A percentile compares a stretch with the other conserved stretches of the same genome.
These are phyloP conservation scores for Acanthurus lineatus DNA, from an alignment of 2,797 vertebrate genomes.

Conservation along the genomic window DNA sequence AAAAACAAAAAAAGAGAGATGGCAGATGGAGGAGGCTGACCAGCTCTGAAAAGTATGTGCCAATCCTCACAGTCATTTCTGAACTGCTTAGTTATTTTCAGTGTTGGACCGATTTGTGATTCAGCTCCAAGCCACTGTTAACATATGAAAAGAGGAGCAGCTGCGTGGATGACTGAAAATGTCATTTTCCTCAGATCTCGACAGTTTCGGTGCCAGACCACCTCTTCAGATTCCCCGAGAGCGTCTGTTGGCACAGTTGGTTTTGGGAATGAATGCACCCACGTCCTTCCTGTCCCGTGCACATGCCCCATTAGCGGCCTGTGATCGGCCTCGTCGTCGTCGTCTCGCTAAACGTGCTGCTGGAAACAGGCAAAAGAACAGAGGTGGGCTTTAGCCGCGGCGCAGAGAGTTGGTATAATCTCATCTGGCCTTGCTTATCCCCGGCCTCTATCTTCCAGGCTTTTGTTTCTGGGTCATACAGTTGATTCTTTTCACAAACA, in stretches of 20 bases:
- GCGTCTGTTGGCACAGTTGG: constrained; percentile 28
- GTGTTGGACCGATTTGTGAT: constrained; percentile 41
- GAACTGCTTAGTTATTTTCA: constrained; percentile 33
- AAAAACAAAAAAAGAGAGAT: constrained; percentile 8
- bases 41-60: constrained; percentile 14
- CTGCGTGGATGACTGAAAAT: constrained; percentile 59
- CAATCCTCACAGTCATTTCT: constrained; percentile 18
- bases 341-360: constrained; percentile 6
- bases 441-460: constrained; percentile 34
- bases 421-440: constrained; percentile 33
- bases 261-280: constrained; percentile 6
- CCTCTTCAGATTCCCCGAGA: constrained; percentile 51
- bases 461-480: constrained; percentile 75
- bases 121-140: constrained; percentile 50
- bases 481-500: constrained; percentile 60
- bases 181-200: constrained; percentile 49
- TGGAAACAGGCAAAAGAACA: background rate
- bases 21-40: constrained; percentile 42
- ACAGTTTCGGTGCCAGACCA: constrained; percentile 48
- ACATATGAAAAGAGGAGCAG: constrained; percentile 59
- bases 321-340: constrained; percentile 13
- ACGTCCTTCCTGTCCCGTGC: constrained; percentile 37
- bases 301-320: constrained; percentile 8
- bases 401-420: constrained; percentile 10
- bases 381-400: constrained; percentile 15